Percentiles rank a stretch among this genome's conserved stretches.
phyloP scores from a whole-genome alignment of 2,888 invertebrate species.

The Brachyopa scutellaris region DNA sequence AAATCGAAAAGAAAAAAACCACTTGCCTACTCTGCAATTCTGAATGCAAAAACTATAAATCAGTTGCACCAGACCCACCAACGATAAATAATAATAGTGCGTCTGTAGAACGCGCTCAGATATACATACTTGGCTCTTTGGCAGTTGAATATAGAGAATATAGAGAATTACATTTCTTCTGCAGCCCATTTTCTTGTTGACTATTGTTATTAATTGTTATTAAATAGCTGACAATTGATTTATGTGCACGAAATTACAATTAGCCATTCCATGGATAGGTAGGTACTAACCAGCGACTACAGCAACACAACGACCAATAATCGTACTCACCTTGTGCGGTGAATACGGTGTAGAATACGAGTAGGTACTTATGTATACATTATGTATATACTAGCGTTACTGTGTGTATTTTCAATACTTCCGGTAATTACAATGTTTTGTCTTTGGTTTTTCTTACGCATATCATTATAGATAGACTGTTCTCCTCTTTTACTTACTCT shows the following conservation, averaged over 20 bases:
- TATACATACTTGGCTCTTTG: neutral
- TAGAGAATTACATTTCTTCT: neutral
- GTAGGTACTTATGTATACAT: neutral
- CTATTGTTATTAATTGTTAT: constrained; percentile 11
- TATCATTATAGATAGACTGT: neutral
- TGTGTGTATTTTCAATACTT: constrained; percentile 3
- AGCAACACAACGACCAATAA: too few species aligned
- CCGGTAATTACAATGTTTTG: constrained; percentile 28
- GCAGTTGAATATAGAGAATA: constrained; percentile 8
- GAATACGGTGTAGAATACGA: neutral
- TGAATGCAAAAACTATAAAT: constrained; percentile 16
- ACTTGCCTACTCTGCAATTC: neutral
- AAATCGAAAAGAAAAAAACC: too few species aligned
- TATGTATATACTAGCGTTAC: neutral
- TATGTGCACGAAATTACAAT: constrained; percentile 39
- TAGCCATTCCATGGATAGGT: neutral
- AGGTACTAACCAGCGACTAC: neutral
- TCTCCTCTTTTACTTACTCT: neutral
- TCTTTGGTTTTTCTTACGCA: neutral
- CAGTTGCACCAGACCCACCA: neutral
- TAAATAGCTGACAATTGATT: constrained; percentile 36
- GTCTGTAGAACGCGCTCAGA: neutral
- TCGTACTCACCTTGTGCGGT: neutral
- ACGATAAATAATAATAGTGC: constrained; percentile 10
- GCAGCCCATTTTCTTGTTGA: neutral